Base-by-base conservation (phyloP, 2,888 invertebrate genomes). In the Cerastis rubricosa region DNA sequence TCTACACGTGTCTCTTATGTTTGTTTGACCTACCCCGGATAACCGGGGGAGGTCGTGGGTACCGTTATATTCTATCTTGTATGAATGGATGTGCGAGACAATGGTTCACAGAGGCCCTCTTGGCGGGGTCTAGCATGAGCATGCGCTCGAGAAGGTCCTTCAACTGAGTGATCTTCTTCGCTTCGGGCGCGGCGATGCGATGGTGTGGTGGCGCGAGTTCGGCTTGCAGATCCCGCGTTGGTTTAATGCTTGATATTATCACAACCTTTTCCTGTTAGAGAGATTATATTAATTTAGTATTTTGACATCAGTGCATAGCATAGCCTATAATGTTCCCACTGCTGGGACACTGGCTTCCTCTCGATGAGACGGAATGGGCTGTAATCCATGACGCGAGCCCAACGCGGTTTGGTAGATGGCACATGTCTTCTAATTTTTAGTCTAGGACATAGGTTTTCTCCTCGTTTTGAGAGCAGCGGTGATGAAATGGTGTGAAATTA, bases 71-170 rank as follows among this genome's bases (percentile, higher is more conserved):
- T 97, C 98, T 99, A 93, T 99, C 99, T 96, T 99, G 98, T 92
- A 99, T 99, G 95, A 99, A 99, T 0, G 99, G 98, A 96, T 99
- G 99, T 40, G 98, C 98, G 72, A 99, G 97, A 59, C 99, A 99
- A 92, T 99, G 99, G 95, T 99, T 99, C 85, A 99, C 98, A n/a
- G 99, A 98, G 87, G 99, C 98, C 76, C 99, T 97, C 95, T 99
- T 99, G 54, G 98, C 97, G 0, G 99, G 98, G 95, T 99, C 99
- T 72, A 99, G 96, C 97, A 99, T 98, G 84, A 99, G 97, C 90
- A 99, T 98, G 84, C 98, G 98, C 91, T 99, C 99, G 70, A 99
- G 96, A 43, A 99, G 97, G 94, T 99, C 99, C 93, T 98, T 98
- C 54, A 99, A 97, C 92, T 99, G 99, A 14, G 97, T 97, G 64